Base-by-base conservation (phyloP, 2,888 invertebrate species). In the Cosmorhoe ocellata region DNA sequence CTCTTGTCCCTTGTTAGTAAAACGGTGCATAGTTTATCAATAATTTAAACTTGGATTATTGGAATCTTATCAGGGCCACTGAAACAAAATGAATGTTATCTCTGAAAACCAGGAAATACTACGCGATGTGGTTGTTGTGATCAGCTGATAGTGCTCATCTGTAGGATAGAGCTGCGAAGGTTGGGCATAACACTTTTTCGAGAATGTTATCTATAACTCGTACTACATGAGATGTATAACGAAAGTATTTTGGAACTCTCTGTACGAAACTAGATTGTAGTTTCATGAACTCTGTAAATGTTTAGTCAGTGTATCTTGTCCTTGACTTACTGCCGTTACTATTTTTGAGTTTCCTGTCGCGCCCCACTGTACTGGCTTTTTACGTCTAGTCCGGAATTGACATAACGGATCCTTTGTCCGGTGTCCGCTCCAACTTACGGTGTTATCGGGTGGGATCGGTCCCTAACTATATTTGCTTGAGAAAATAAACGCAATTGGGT, bases 381-480 rank as follows among this genome's bases (percentile, higher is more conserved):
- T 67, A 56, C 63, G 61, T 66, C 54, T 47, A 59, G 61, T 70
- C 71, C 71, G 67, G 74, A 74, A 68, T 71, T 71, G 71, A 72
- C 71, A 72, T 71, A 88, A 89, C 83, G 82, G 81, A 76, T 76
- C 70, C 79, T 74, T 84, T 88, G 85, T 86, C 74, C 76, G 67
- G 74, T 75, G 75, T 83, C 81, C 83, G 81, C 81, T 66, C 73
- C 51, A 59, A 64, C 75, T 84, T 84, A 84, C 86, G 85, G 69
- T 66, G 73, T 77, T 80, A 83, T 81, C 81, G 77, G 69, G 61
- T 81, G 83, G 80, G 82, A 80, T 83, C 74, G 68, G 70, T 70
- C 69, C 67, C 67, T 61, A 62, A 61, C 75, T 66, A 61, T 56
- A 44, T 59, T 59, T 48, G 53, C 77, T 80, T 79, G 70, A 82